Evolutionary conservation across 2,797 vertebrate species (phyloP), one percentile per base, ranked within the genome.

Genomic region (Danio jaintianensis): DNA sequence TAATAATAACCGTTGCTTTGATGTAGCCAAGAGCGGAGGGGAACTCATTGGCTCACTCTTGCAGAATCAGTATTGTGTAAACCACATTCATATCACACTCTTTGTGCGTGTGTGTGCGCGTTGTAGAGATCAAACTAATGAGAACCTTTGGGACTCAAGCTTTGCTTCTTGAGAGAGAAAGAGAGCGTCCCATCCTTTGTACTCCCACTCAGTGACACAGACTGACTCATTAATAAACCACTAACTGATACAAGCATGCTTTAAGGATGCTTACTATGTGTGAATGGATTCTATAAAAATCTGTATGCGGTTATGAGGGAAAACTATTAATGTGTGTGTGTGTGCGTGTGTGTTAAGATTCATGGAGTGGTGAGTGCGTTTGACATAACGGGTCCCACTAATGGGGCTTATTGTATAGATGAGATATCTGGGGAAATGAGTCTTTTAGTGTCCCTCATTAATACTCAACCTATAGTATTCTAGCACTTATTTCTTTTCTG

Each of bases 71-170:
- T 45, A 45, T 72, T 72, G 48, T 72, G 69, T 48, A 72, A 45
- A 62, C 48, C 38, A 73, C 16, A 7, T 64, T 62, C 56, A 36
- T 69, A 62, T 79, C 45, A 61, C 45, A 29, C 43, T 62, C 18
- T 52, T 48, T 81, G 53, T 79, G 72, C 73, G 80, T 80, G 48
- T 81, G 62, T 76, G 59, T 71, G 73, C 67, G 67, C 69, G 63
- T 71, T 79, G 40, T 53, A 50, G 29, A 83, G 78, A 85, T 74
- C 64, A 79, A 48, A 80, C 63, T 82, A 84, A 84, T 82, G 82
- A 84, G 80, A 82, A 84, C 83, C 83, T 62, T 48, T 53, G 83
- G 83, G 78, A 84, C 45, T 82, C 66, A 47, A 38, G 40, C 55
- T 64, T 62, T 70, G 38, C 70, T 61, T 81, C 70, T 81, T 66